These are phyloP conservation scores for Odocoileus hemionus DNA, from an alignment of 2,113 vertebrate genomes.

Conservation along the genomic window DNA sequence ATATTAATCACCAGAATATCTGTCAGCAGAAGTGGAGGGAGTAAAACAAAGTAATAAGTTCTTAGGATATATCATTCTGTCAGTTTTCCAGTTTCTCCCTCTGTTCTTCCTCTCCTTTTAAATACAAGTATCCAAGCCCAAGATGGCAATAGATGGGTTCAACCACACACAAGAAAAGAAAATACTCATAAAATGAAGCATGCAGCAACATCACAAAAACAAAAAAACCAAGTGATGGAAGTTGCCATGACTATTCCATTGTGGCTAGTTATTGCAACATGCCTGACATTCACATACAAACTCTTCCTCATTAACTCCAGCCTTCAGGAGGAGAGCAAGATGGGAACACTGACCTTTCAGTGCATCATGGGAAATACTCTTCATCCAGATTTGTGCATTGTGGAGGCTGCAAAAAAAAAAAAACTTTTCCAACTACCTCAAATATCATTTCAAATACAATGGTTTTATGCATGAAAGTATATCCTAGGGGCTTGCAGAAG, in stretches of 20 bases:
- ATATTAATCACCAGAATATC: slow-evolving; percentile 32
- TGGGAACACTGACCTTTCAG: slow-evolving; percentile 10
- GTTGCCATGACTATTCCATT: slow-evolving; percentile 61
- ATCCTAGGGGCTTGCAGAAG: neutral
- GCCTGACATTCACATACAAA: slow-evolving; percentile 68
- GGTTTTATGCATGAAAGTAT: neutral
- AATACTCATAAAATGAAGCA: slow-evolving; percentile 67
- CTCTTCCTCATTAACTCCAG: slow-evolving; percentile 58
- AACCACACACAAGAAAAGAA: slow-evolving; percentile 59
- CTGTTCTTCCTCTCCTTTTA: slow-evolving; percentile 33
- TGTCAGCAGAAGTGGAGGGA: slow-evolving; percentile 23
- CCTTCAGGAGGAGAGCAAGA: slow-evolving; percentile 9
- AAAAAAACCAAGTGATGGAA: slow-evolving; percentile 63
- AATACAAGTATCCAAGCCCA: slow-evolving; percentile 40
- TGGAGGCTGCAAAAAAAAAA: neutral
- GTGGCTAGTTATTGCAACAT: slow-evolving; percentile 72
- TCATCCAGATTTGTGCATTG: neutral
- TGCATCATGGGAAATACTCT: slow-evolving; percentile 30
- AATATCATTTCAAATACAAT: slow-evolving; percentile 20
- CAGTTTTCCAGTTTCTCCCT: slow-evolving; percentile 21
- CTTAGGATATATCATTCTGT: neutral
- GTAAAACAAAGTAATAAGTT: slow-evolving; percentile 1
- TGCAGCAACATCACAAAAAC: slow-evolving; percentile 62
- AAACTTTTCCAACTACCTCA: neutral
- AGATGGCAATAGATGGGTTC: slow-evolving; percentile 41